Evolutionary conservation across 2,797 vertebrate genomes (phyloP).

Genomic region (Xenentodon cancila): DNA sequence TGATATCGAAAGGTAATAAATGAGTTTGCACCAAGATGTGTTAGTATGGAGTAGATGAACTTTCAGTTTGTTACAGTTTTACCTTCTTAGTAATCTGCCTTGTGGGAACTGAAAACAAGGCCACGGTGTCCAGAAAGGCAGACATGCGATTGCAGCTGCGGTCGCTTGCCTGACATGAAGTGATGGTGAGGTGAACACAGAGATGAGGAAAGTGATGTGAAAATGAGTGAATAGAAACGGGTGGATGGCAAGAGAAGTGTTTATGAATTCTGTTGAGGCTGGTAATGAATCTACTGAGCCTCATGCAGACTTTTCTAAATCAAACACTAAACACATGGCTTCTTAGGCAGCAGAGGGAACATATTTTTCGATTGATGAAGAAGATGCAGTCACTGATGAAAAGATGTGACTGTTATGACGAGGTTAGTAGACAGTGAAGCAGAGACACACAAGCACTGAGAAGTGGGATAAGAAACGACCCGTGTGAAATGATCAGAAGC

Average conservation of each 20-base stretch:
- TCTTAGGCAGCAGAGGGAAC: slow-evolving; percentile 32
- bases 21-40: slow-evolving; percentile 33
- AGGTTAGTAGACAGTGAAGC: slow-evolving; percentile 22
- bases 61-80: slow-evolving; percentile 70
- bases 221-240: slow-evolving; percentile 59
- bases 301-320: slow-evolving; percentile 34
- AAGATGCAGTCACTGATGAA: slow-evolving; percentile 22
- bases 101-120: slow-evolving; percentile 82
- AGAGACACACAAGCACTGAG: slow-evolving; percentile 20
- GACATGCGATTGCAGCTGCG: slow-evolving; percentile 89
- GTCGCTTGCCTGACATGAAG: slow-evolving; percentile 85
- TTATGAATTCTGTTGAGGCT: slow-evolving; percentile 35
- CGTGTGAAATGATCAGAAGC: slow-evolving; percentile 9
- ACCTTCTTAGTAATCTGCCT: slow-evolving; percentile 91
- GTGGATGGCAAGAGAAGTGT: slow-evolving; percentile 41
- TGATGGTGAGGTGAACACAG: slow-evolving; percentile 73
- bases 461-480: slow-evolving; percentile 20
- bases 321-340: slow-evolving; percentile 19
- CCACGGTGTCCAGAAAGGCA: slow-evolving; percentile 88
- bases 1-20: slow-evolving; percentile 36
- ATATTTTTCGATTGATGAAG: slow-evolving; percentile 24
- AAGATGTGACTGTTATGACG: slow-evolving; percentile 21
- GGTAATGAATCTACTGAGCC: slow-evolving; percentile 33
- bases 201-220: slow-evolving; percentile 73
- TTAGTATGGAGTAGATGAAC: slow-evolving; percentile 36